Evolutionary conservation across 2,888 invertebrate genomes (phyloP).

Genomic region (Pachliopta kotzebuea): DNA sequence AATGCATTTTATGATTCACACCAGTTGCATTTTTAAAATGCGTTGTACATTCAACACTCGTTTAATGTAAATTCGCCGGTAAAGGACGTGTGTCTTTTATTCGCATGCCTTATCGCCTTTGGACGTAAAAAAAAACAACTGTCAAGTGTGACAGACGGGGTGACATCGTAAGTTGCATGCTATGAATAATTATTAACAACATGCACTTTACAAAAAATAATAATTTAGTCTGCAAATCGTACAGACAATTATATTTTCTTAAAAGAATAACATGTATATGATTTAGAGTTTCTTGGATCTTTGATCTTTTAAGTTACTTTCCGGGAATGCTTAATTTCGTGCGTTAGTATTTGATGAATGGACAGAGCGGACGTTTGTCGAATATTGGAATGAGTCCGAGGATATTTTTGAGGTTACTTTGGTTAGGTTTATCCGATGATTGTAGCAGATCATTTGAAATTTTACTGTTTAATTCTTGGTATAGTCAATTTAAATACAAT

Average conservation of each 20-base stretch:
- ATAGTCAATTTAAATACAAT: slow-evolving; percentile 20
- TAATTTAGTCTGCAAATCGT: neutral
- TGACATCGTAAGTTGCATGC: slow-evolving; percentile 43
- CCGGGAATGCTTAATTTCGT: slow-evolving; percentile 12
- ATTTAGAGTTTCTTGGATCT: neutral
- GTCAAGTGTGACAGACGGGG: slow-evolving; percentile 60
- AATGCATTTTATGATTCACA: slow-evolving; percentile 40
- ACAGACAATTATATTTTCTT: slow-evolving; percentile 4
- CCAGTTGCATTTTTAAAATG: slow-evolving; percentile 41
- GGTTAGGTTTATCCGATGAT: slow-evolving; percentile 3
- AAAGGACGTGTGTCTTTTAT: slow-evolving; percentile 34
- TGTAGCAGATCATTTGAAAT: slow-evolving; percentile 10
- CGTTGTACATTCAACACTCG: slow-evolving; percentile 48
- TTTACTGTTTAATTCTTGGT: slow-evolving; percentile 12
- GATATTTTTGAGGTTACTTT: slow-evolving; percentile 15
- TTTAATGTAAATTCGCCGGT: slow-evolving; percentile 46
- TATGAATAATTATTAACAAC: slow-evolving; percentile 22
- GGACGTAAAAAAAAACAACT: slow-evolving; percentile 46
- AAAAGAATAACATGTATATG: neutral
- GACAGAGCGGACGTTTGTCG: slow-evolving; percentile 13
- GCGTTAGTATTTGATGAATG: slow-evolving; percentile 25
- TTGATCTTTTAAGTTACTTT: slow-evolving; percentile 6
- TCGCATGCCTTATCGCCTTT: slow-evolving; percentile 42
- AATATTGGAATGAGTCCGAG: slow-evolving; percentile 19
- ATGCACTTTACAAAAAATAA: slow-evolving; percentile 11